A percentile compares a stretch with the other conserved stretches of the same genome.
Evolutionary conservation across 1,140 invertebrate genomes (phyloP).

Genomic region (Philotrypesis tridentata): DNA sequence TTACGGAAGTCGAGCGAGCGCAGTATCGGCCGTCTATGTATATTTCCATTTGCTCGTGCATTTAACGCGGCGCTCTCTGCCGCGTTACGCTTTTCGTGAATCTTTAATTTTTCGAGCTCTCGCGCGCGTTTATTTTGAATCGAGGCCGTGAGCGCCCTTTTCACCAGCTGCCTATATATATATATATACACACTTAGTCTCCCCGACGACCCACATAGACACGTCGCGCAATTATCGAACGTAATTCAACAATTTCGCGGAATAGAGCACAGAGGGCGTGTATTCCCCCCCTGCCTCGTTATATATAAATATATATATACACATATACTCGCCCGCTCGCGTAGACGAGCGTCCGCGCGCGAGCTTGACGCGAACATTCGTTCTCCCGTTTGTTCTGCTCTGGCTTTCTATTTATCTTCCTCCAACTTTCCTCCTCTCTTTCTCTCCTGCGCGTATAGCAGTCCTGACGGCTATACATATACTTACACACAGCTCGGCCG

Average conservation of each 20-base stretch:
- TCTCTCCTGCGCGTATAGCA: too few relatives aligned
- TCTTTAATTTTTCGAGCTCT: neutral
- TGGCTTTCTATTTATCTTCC: conserved; percentile 29
- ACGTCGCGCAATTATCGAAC: conserved; percentile 14
- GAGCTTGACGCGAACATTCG: conserved; percentile 11
- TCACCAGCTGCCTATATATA: too few relatives aligned
- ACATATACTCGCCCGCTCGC: conserved; percentile 12
- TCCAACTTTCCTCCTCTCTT: conserved; percentile 14
- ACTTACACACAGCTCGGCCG: too few relatives aligned
- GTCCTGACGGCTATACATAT: too few relatives aligned
- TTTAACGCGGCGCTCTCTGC: too few relatives aligned
- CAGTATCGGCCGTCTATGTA: conserved; percentile 6
- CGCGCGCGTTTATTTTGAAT: too few relatives aligned
- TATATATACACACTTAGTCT: too few relatives aligned
- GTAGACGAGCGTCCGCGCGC: too few relatives aligned
- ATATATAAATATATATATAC: neutral
- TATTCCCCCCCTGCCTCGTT: too few relatives aligned
- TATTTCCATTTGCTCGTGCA: conserved; percentile 34
- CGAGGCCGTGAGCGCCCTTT: too few relatives aligned
- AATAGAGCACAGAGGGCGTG: neutral
- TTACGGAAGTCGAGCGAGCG: conserved; percentile 58
- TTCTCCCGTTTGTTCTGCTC: neutral
- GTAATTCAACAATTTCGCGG: conserved; percentile 10
- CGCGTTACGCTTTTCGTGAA: neutral
- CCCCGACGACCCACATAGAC: neutral